A percentile compares a stretch with the other conserved stretches of the same genome.
Conservation (phyloP, 1,140 invertebrate genomes). For the Akabosia matsudoensis region DNA sequence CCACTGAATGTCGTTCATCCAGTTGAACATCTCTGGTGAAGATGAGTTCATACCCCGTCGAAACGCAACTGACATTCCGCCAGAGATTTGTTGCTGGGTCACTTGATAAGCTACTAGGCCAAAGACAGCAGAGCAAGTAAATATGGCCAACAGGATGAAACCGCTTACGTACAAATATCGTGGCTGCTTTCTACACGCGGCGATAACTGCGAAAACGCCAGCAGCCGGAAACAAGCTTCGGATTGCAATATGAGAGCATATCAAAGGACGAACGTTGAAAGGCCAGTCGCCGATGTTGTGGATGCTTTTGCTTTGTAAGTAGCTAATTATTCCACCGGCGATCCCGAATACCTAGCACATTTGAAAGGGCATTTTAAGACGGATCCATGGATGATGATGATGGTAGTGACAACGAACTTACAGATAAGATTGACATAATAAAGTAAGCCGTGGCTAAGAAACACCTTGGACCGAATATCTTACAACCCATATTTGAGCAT, state of each 20-base stretch:
- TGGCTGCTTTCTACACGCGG: background rate
- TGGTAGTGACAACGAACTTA: background rate
- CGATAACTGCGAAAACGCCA: background rate
- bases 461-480: background rate
- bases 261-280: slow-evolving; percentile 22
- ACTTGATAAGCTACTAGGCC: background rate
- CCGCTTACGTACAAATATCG: background rate
- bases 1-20: slow-evolving; percentile 33
- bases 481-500: background rate
- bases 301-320: background rate
- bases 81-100: background rate
- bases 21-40: background rate
- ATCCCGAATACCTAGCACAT: slow-evolving; percentile 29
- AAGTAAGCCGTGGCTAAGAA: background rate
- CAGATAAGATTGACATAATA: background rate
- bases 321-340: slow-evolving; percentile 24
- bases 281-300: slow-evolving; percentile 30
- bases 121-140: background rate
- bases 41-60: too few species aligned
- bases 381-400: background rate
- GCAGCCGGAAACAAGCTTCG: background rate
- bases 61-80: too few species aligned
- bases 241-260: background rate
- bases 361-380: background rate
- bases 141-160: background rate